A percentile compares a stretch with the other conserved stretches of the same genome.
phyloP scores from a whole-genome alignment of 2,797 vertebrate genomes.

The Bufotes viridis region DNA sequence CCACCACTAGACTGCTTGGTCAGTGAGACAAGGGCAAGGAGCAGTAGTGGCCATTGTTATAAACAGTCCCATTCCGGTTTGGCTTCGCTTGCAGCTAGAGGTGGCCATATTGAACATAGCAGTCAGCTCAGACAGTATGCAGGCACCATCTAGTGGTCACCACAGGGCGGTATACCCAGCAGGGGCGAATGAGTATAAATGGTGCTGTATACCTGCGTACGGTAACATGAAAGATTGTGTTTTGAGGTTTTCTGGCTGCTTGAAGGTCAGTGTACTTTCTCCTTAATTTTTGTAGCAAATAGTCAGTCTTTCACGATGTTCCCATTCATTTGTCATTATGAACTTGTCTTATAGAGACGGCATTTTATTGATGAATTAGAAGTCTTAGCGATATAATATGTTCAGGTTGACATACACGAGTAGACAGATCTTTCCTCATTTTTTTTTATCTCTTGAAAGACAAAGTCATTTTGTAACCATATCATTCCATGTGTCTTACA shows the following conservation, averaged over 20 bases:
- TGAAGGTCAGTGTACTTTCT: background rate
- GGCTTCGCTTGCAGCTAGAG: background rate
- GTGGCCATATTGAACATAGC: background rate
- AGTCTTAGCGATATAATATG: background rate
- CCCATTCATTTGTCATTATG: background rate
- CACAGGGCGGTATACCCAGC: background rate
- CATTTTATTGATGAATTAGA: background rate
- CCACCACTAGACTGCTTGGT: background rate
- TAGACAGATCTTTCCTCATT: background rate
- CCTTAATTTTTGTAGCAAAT: background rate
- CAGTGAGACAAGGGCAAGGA: background rate
- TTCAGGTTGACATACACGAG: background rate
- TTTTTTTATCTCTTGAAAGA: background rate
- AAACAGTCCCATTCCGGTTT: background rate
- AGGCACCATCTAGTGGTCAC: constrained; percentile 44
- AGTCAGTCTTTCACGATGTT: background rate
- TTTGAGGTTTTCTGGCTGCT: background rate
- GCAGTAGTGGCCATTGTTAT: background rate
- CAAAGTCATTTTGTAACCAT: background rate
- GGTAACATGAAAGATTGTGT: constrained; percentile 2
- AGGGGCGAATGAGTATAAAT: background rate
- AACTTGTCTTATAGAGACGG: background rate
- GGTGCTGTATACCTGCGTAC: background rate
- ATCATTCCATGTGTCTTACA: background rate
- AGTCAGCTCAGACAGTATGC: constrained; percentile 11